Evolutionary conservation across 2,797 vertebrate species (phyloP), one percentile per base, ranked within the genome.

Genomic region (Triplophysa bombifrons): DNA sequence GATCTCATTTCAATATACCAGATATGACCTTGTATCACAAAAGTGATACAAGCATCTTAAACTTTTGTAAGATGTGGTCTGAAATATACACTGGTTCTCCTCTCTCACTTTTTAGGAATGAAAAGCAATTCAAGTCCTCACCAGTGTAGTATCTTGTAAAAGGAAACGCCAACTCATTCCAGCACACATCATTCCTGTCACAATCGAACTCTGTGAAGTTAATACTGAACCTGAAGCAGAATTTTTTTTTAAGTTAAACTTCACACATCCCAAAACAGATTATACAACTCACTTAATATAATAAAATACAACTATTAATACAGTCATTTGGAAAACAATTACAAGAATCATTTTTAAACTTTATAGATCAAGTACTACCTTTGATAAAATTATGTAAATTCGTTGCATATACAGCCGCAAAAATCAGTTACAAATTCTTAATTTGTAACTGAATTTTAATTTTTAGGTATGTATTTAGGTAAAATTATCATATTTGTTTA

Each of bases 161-260:
- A 0, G 96, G 97, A 70, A 96, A 99, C 0, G 93, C 89, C 0
- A 99, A 94, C 7, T 99, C 94, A 2, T 95, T 96, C 97, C 96
- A 99, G 79, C 98, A 99, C 56, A 98, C 93, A 0, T 97, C 95
- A 38, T 99, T 99, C 75, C 88, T 92, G 86, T 90, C 83, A 80
- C 85, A 86, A 90, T 98, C 96, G 20, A 96, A 98, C 82, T 97
- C 97, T 2, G 95, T 96, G 56, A 95, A 96, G 89, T 95, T 96
- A 48, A 96, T 93, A 86, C 95, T 94, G 90, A 95, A 99, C 75
- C 97, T 99, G 82, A 7, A 77, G 69, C 22, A 70, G 17, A 80
- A 51, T 70, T 82, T 2, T 65, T 22, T 20, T 7, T 27, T 5
- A 2, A 67, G 19, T 75, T 55, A 17, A 66, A 20, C 30, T 25